Evolutionary conservation across 2,888 invertebrate genomes (phyloP), one percentile per base, ranked within the genome.

Genomic region (Carcina quercana): DNA sequence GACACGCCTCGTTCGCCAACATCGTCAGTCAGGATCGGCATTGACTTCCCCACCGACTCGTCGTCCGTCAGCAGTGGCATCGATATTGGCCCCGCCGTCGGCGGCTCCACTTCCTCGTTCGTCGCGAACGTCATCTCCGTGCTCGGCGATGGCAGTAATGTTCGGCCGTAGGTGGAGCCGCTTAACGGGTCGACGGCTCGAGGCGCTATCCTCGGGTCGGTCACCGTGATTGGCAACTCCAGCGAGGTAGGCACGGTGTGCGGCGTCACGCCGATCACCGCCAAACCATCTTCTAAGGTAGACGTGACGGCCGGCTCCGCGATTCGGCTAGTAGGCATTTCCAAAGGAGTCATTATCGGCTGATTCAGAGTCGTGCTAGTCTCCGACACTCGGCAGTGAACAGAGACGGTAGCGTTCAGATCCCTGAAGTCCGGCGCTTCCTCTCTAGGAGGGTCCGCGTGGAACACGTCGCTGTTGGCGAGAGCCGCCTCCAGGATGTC

Each of bases 291-390:
- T 26, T 87, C 87, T 37, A 88, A 54, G 48, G 60, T 69, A 3
- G 69, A 47, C n/a, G 70, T 58, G 30, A 70, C 45, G 2, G 67
- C 40, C 12, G 69, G 70, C 43, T 68, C 73, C 12, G 50, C 48
- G 35, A 63, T 67, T n/a, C 44, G 67, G 40, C 74, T 88, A 20
- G 86, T 84, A 3, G 92, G 92, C 13, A 90, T 86, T 65, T 93
- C 93, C 14, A 91, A 70, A 0, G 93, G 90, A 1, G 93, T 91
- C 94, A 94, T 94, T 31, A 94, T 94, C 0, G 94, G 91, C 64
- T 90, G 92, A 56, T 92, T 87, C 10, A 93, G 78, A 7, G 90
- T 87, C 3, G 91, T 84, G 45, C 91, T 93, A 0, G 93, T 93
- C 64, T 93, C 93, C 3, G 89, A 87, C 0, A 92, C 91, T 41